Conservation (phyloP, 2,888 invertebrate genomes). For the Leuctra nigra region DNA sequence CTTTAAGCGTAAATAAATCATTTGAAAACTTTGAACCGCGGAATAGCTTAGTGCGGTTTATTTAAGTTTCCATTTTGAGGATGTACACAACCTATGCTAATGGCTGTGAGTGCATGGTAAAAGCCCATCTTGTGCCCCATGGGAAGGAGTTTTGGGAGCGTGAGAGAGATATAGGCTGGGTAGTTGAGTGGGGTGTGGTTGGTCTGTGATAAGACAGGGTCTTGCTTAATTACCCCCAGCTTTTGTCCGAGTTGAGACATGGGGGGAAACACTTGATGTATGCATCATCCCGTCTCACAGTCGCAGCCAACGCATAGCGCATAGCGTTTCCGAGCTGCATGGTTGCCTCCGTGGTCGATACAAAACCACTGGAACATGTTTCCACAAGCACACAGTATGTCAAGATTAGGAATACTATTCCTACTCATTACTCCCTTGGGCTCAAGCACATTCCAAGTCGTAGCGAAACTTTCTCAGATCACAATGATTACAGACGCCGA, state of each 20-base stretch:
- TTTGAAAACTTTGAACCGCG: neutral
- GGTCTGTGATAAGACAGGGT: constrained; percentile 20
- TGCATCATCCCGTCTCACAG: constrained; percentile 2
- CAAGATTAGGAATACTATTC: constrained; percentile 1
- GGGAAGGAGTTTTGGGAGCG: neutral
- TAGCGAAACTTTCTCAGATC: too few species aligned
- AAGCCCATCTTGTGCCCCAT: neutral
- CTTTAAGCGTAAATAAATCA: neutral
- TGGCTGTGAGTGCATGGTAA: neutral
- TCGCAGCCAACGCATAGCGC: neutral
- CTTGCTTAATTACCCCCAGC: constrained; percentile 24
- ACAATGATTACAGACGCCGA: too few species aligned
- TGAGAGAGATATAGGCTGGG: neutral
- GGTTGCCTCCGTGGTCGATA: constrained; percentile 8
- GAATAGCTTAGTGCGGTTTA: too few species aligned
- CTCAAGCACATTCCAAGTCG: too few species aligned
- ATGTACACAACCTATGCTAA: neutral
- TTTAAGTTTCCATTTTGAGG: neutral
- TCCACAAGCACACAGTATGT: constrained; percentile 1
- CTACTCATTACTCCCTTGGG: too few species aligned
- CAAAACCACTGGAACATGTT: constrained; percentile 1
- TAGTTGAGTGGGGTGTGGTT: constrained; percentile 11
- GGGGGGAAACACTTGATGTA: constrained; percentile 19
- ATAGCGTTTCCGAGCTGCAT: neutral
- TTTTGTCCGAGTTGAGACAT: constrained; percentile 16